Base-by-base conservation (phyloP, 2,888 invertebrate genomes). In the Leucophora obtusa region DNA sequence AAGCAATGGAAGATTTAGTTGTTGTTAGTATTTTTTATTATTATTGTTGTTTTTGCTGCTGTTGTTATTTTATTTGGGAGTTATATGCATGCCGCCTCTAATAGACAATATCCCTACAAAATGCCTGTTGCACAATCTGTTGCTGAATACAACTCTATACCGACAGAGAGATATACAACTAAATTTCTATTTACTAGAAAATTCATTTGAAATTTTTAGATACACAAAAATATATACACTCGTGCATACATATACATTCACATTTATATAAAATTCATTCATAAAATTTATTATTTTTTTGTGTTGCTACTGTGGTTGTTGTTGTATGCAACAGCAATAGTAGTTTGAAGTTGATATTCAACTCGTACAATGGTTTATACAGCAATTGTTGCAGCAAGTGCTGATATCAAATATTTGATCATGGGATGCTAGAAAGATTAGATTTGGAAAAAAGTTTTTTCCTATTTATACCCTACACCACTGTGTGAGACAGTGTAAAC, bases 161-260 rank as follows among this genome's bases (percentile, higher is more conserved):
- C 58, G 33, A 71, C 56, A 68, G 35, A 59, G 10, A 53, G 14
- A 4, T 11, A 47, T 53, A 17, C 59, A 78, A 82, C 79, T 63
- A 72, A 72, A 75, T 71, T 28, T 82, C 18, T 69, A 72, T 79
- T 79, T 78, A 75, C 68, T 75, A 63, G 58, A 79, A 82, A 72
- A 75, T 69, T 56, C 53, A 69, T 75, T 79, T 81, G 76, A 73
- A 81, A 60, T 53, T 65, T 80, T 76, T 80, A 76, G 80, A 73
- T 72, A 68, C 17, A 71, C 51, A 63, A 53, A 63, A 62, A 72
- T 28, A 71, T 18, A 59, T 10, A 65, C n/a, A 69, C n/a, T 14
- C n/a, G 7, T n/a, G 38, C 38, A 63, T 11, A 21, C 17, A 17
- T 15, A 50, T 4, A 24, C 1, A 11, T 9, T 14, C 14, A 24